These are phyloP conservation scores for Polia nebulosa DNA, from an alignment of 2,888 invertebrate genomes.

Conservation along the genomic window DNA sequence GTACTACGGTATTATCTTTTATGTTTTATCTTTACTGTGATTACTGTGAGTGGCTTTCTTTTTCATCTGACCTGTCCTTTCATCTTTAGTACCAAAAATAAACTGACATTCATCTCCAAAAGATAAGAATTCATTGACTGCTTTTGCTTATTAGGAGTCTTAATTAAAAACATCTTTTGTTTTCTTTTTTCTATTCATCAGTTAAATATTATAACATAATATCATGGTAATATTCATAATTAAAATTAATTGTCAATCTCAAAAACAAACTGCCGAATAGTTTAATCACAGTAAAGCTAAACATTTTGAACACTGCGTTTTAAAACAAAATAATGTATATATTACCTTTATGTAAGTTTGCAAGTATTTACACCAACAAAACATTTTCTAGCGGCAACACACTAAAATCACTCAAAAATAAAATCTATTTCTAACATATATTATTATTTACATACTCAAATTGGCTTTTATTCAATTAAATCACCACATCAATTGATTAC, in stretches of 20 bases:
- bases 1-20: slow-evolving; percentile 53
- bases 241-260: too few species aligned
- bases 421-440: slow-evolving; percentile 36
- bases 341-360: slow-evolving; percentile 34
- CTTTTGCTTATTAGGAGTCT: background rate
- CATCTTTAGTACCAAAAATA: background rate
- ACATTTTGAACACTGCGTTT: slow-evolving; percentile 69
- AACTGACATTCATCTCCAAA: background rate
- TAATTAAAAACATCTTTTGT: background rate
- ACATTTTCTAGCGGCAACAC: slow-evolving; percentile 61
- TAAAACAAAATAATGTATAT: slow-evolving; percentile 52
- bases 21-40: slow-evolving; percentile 56
- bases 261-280: too few species aligned
- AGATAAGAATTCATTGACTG: background rate
- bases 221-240: too few species aligned
- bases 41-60: slow-evolving; percentile 6
- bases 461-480: slow-evolving; percentile 48
- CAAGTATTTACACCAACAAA: slow-evolving; percentile 60
- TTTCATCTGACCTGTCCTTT: background rate
- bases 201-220: too few species aligned
- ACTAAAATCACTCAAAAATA: slow-evolving; percentile 52
- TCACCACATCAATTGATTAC: slow-evolving; percentile 18
- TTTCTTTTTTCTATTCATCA: too few species aligned
- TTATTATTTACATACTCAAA: slow-evolving; percentile 60
- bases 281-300: slow-evolving; percentile 57